Evolutionary conservation across 2,113 vertebrate species (phyloP), one percentile per base, ranked within the genome.

Genomic region (Pipra filicauda): DNA sequence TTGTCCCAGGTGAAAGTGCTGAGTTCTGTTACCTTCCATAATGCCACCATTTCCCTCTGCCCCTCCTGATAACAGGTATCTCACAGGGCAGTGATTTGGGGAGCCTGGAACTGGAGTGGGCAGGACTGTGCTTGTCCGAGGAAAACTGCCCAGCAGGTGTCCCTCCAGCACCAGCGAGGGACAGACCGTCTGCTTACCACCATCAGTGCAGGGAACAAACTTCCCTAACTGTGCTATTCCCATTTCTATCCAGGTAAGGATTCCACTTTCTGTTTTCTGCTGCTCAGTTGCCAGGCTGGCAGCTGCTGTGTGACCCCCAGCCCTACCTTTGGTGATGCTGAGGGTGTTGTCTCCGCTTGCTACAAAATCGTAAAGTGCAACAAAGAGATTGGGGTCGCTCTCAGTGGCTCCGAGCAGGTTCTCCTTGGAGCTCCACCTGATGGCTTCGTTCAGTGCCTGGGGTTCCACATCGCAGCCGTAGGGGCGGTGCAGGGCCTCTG

Each of bases 301-400:
- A n/a, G 74, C 35, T 15, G 64, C 54, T 35, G 23, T 5, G 49
- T 1, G 2, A 31, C 1, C 6, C 41, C 33, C 37, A 46, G 26
- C 26, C 94, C 96, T 97, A 99, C 99, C 99, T 99, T 99, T 99
- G 51, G 99, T 99, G 97, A 99, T 99, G 98, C 99, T 99, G 89
- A 99, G 99, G 3, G 99, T 99, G 97, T 99, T 99, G 98, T 99
- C 99, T 79, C 99, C 99, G n/a, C 99, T 99, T 96, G 99, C 99
- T 66, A 99, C 99, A 95, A 99, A 99, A 97, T 99, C 99, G 64
- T 99, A 99, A 98, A 99, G 99, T 98, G 99, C 99, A 97, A 99
- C 99, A 61, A 99, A 99, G 95, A 99, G 99, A 98, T 99, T 99
- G 54, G 99, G 99, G 92, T 99, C 99, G 16, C 99, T 99, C 98